These are phyloP conservation scores for Drosophila mimetica DNA, from an alignment of 2,888 invertebrate genomes.

Conservation along the genomic window DNA sequence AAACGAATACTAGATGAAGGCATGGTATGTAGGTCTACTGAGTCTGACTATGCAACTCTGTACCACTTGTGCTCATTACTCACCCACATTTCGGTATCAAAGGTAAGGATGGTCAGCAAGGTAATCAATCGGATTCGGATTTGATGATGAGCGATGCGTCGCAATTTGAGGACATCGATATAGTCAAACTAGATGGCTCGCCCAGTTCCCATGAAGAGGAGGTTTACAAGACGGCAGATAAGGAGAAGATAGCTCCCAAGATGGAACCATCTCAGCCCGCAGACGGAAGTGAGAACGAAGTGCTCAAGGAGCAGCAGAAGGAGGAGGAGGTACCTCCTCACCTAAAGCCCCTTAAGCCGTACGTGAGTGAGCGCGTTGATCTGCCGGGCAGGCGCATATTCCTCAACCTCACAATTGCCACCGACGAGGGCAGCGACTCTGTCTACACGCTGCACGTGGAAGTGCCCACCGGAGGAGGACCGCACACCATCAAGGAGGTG, in stretches of 20 bases:
- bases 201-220: conserved; percentile 71
- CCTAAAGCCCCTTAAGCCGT: conserved; percentile 64
- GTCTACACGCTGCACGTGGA: conserved; percentile 92
- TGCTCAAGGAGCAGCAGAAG: conserved; percentile 52
- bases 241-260: not conserved
- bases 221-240: conserved; percentile 78
- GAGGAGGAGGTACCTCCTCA: conserved; percentile 16
- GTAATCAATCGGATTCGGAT: conserved; percentile 64
- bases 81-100: conserved; percentile 8
- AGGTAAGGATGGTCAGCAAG: conserved; percentile 2
- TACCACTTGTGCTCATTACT: not conserved
- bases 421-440: conserved; percentile 87
- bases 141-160: conserved; percentile 82
- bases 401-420: conserved; percentile 92
- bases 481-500: conserved; percentile 72
- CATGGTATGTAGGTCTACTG: not conserved
- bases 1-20: not conserved
- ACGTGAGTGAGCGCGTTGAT: conserved; percentile 72
- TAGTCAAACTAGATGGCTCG: conserved; percentile 79
- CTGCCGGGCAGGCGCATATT: conserved; percentile 87
- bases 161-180: conserved; percentile 80
- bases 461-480: conserved; percentile 87
- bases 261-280: conserved; percentile 13
- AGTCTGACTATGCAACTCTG: conserved; percentile 1
- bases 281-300: conserved; percentile 62